These are phyloP conservation scores for Hedychridium roseum DNA, from an alignment of 2,888 invertebrate genomes.

Conservation along the genomic window DNA sequence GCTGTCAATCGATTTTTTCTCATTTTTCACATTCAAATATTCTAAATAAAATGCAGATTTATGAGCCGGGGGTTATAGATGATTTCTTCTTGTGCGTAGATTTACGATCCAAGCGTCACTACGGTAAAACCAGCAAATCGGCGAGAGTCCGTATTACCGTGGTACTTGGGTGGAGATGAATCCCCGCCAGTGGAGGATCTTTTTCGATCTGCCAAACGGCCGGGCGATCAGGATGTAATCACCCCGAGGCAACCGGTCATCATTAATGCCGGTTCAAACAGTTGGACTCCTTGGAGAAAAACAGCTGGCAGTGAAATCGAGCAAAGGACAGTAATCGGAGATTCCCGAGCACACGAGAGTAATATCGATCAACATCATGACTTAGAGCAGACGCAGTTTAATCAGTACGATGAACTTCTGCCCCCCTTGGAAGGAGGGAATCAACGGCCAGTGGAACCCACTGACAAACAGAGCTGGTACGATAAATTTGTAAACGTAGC, in stretches of 20 bases:
- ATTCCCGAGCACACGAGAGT: too few species aligned
- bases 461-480: background rate
- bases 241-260: conserved; percentile 12
- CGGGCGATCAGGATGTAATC: conserved; percentile 1
- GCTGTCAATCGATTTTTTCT: too few species aligned
- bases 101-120: conserved; percentile 36
- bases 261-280: conserved; percentile 8
- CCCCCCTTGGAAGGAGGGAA: too few species aligned
- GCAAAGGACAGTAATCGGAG: conserved; percentile 31
- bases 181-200: conserved; percentile 15
- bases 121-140: conserved; percentile 41
- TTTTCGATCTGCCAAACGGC: conserved; percentile 28
- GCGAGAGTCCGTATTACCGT: conserved; percentile 39
- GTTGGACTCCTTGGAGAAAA: conserved; percentile 34
- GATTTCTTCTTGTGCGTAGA: conserved; percentile 25
- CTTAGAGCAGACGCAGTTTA: conserved; percentile 2
- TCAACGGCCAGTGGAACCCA: background rate
- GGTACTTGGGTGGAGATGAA: conserved; percentile 30
- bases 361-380: conserved; percentile 1
- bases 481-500: background rate
- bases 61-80: too few species aligned
- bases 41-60: too few species aligned
- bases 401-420: background rate
- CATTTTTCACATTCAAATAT: too few species aligned
- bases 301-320: conserved; percentile 28